phyloP scores from a whole-genome alignment of 2,888 invertebrate genomes.

The Xestoiulus laeticollis region DNA sequence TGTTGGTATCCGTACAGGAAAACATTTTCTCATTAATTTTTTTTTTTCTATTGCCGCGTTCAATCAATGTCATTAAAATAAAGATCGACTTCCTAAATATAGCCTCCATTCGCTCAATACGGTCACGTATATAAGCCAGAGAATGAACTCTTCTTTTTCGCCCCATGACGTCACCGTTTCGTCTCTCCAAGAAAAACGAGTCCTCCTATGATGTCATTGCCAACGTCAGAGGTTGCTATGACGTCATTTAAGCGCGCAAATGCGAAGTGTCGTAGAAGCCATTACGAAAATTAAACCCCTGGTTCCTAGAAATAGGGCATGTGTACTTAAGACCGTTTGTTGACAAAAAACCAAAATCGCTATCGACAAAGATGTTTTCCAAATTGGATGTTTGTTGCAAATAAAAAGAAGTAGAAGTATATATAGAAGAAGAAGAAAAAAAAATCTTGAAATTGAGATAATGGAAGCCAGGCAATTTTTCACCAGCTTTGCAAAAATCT shows the following conservation, averaged over 20 bases:
- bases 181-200: neutral
- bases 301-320: neutral
- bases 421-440: neutral
- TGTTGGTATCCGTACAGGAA: neutral
- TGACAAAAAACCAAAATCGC: neutral
- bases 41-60: neutral
- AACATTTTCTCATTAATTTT: slow-evolving; percentile 1
- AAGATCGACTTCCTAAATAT: slow-evolving; percentile 26
- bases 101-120: neutral
- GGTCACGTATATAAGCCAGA: neutral
- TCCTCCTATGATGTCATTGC: neutral
- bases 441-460: slow-evolving; percentile 2
- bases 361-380: neutral
- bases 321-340: slow-evolving; percentile 5
- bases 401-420: neutral
- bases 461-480: neutral
- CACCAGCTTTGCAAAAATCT: neutral
- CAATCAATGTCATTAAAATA: slow-evolving; percentile 26
- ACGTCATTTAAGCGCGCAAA: neutral
- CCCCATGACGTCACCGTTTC: neutral
- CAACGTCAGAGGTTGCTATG: neutral
- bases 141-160: neutral
- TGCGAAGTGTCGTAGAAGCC: neutral
- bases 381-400: neutral
- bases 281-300: neutral